Evolutionary conservation across 2,113 vertebrate species (phyloP), one percentile per base, ranked within the genome.

Genomic region (Sander vitreus): DNA sequence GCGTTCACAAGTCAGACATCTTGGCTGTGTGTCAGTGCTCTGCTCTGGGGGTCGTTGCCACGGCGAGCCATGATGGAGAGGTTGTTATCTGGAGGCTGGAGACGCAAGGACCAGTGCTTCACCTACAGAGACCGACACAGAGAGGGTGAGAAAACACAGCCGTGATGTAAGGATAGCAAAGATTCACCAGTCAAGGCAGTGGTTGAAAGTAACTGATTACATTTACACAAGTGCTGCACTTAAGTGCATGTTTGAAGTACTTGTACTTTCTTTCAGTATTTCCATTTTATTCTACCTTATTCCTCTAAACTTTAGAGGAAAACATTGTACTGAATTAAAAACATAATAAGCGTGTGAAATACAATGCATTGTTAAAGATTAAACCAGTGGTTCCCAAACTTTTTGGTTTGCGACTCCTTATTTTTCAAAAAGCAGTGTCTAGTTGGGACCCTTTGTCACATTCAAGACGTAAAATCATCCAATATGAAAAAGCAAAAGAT

Each of bases 31-130:
- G 81, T 69, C 79, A 80, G 54, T 88, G 88, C 57, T 74, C 88
- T 5, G 13, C 48, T 33, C 85, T 93, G 57, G 89, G 74, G 2
- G 81, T 94, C 11, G 53, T 93, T 33, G 91, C 93, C 69, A 89
- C 91, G 0, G 89, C 80, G 3, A 90, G 88, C 57, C 89, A 86
- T 9, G 93, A 92, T 77, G 94, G 91, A 54, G 91, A 95, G 67
- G 77, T 93, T 30, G 66, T 92, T 0, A 30, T 89, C 67, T 93
- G 93, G 92, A 89, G 81, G 47, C n/a, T 84, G 71, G 89, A 90
- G 60, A 91, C 88, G 0, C 90, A 91, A 73, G 71, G 76, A 39
- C 80, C 87, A 0, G 3, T 76, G n/a, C 51, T 85, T 6, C 79
- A 80, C 67, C 78, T 92, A 6, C 64, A 66, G 39, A 80, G 72